Conservation (phyloP, 2,113 vertebrate genomes). For the Urocitellus parryii region DNA sequence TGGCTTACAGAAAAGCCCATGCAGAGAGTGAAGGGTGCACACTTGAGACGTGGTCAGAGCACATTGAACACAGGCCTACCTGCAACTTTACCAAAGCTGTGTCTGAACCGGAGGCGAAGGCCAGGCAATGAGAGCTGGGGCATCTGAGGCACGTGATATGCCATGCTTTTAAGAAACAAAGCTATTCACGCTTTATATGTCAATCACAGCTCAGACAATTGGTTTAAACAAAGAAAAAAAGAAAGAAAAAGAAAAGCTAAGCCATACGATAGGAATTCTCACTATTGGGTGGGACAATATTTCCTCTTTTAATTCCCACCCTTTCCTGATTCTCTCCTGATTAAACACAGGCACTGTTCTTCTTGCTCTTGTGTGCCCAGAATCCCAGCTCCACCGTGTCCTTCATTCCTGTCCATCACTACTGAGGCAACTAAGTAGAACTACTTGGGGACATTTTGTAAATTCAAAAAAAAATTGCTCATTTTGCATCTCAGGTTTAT, state of each 20-base stretch:
- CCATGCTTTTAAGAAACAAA: not conserved
- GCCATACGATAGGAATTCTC: fast-evolving
- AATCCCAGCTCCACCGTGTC: not conserved
- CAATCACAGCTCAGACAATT: not conserved
- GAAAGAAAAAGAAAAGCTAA: not conserved
- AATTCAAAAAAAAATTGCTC: not conserved
- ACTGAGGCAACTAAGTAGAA: not conserved
- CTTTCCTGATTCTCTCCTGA: not conserved
- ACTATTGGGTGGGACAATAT: not conserved
- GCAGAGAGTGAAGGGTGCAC: not conserved
- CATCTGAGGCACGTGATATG: not conserved
- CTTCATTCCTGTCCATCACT: not conserved
- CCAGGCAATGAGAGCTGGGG: fast-evolving
- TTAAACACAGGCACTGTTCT: too few relatives aligned
- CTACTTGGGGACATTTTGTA: not conserved
- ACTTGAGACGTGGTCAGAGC: not conserved
- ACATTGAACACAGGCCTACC: not conserved
- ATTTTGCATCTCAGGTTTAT: not conserved
- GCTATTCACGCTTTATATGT: not conserved
- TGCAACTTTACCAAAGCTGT: not conserved
- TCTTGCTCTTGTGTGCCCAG: too few relatives aligned
- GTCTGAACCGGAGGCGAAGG: not conserved
- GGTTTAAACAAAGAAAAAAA: not conserved
- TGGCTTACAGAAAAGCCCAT: not conserved
- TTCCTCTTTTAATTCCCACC: not conserved